These are phyloP conservation scores for Lasioglossum leucozonium DNA, from an alignment of 2,888 invertebrate genomes.

Conservation along the genomic window DNA sequence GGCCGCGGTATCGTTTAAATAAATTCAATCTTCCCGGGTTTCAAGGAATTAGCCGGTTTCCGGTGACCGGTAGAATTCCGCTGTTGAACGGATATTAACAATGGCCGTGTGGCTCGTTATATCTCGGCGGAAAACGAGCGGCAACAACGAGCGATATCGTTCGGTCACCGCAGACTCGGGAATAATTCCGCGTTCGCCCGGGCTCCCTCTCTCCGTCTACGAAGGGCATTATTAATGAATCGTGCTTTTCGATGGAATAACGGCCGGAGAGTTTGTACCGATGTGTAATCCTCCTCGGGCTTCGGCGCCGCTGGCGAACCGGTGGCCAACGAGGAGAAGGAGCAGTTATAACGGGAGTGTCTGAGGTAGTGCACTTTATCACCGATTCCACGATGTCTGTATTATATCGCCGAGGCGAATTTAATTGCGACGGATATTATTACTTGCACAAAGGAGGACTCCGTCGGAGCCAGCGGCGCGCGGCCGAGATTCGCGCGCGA, in stretches of 20 bases:
- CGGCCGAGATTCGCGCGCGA: conserved; percentile 41
- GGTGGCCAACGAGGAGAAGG: neutral
- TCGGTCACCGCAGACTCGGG: conserved; percentile 32
- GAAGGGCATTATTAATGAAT: conserved; percentile 64
- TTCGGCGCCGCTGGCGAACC: neutral
- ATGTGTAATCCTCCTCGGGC: conserved; percentile 60
- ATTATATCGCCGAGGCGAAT: conserved; percentile 47
- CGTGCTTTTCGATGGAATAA: conserved; percentile 53
- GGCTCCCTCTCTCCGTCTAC: neutral
- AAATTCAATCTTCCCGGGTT: neutral
- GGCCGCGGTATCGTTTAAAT: neutral
- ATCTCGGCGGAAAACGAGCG: neutral
- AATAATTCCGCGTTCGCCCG: conserved; percentile 54
- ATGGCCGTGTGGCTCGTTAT: neutral
- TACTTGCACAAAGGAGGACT: conserved; percentile 46
- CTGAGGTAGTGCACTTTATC: conserved; percentile 45
- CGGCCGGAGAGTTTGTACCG: conserved; percentile 36
- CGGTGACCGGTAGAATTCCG: too few species aligned
- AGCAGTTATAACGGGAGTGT: neutral
- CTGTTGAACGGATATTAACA: neutral
- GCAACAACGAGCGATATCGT: conserved; percentile 37
- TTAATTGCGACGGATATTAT: conserved; percentile 60
- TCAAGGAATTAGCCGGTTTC: too few species aligned
- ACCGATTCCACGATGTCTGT: conserved; percentile 44
- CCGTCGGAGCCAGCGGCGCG: neutral